These are phyloP conservation scores for Dermochelys coriacea DNA, from an alignment of 2,797 vertebrate genomes.

Conservation along the genomic window DNA sequence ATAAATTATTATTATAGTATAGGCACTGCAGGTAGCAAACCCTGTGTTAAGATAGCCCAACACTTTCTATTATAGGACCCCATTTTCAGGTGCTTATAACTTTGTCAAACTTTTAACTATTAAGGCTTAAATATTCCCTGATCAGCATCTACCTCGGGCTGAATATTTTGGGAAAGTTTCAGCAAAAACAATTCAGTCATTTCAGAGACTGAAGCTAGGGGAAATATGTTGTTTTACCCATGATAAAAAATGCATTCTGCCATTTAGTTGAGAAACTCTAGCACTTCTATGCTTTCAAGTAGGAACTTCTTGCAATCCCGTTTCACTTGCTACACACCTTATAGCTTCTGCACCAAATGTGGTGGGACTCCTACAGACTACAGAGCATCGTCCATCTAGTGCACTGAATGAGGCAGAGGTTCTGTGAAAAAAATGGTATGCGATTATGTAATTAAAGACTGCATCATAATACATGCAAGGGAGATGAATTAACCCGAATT, in stretches of 20 bases:
- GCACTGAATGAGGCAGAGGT: background rate
- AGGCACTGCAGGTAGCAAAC: background rate
- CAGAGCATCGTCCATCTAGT: background rate
- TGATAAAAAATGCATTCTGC: background rate
- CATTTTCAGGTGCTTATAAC: background rate
- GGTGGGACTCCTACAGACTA: background rate
- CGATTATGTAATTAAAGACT: background rate
- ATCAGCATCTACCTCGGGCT: background rate
- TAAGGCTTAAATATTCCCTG: background rate
- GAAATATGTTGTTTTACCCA: background rate
- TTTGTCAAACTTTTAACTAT: background rate
- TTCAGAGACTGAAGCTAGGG: background rate
- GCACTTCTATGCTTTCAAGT: background rate
- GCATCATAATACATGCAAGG: background rate
- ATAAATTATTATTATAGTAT: background rate
- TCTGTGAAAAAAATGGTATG: background rate
- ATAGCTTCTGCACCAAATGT: background rate
- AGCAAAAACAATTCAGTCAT: background rate
- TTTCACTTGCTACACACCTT: background rate
- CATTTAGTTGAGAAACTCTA: background rate
- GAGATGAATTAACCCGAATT: background rate
- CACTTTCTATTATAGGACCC: background rate
- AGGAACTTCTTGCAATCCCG: slow-evolving; percentile 2
- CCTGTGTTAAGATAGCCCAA: background rate
- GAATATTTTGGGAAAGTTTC: background rate